Base-by-base conservation (phyloP, 2,888 invertebrate species). In the Sinhomidia bicolor region DNA sequence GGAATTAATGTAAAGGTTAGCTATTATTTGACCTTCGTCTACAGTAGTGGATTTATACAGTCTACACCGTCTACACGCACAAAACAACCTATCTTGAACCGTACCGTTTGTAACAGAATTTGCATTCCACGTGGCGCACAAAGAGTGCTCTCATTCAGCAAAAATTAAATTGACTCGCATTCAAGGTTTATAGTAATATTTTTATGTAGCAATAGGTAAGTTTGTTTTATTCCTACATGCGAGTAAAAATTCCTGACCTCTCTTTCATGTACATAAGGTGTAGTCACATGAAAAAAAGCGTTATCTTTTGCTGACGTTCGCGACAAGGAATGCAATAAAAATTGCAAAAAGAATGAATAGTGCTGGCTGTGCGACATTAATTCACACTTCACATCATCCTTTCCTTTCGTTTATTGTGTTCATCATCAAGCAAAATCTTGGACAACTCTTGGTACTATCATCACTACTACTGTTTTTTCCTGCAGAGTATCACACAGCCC, bases 321-420 rank as follows among this genome's bases (percentile, higher is more conserved):
- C 51, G 76, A 44, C 76, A 76, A 51, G 76, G n/a, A 76, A 76
- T 44, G 76, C 51, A 76, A 76, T 60, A 60, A 60, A 60, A 60
- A 60, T 60, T 60, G 26, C 60, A 54, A 26, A 26, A n/a, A 26
- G 60, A 3, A 23, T 60, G 60, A 26, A 60, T 23, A 60, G 60
- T 60, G 54, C 26, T 60, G 23, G 60, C n/a, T 60, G 60, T 60
- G 60, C 71, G 26, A 20, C 71, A 14, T 36, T 71, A 17, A 71
- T 71, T 71, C 71, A 68, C 32, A 68, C 68, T 36, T 36, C 44
- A 44, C 44, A 71, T 36, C n/a, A 26, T 60, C 26, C 60, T 60
- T 60, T 60, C 26, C 60, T 23, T 60, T 71, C 20, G 17, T 9
- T 41, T 26, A 26, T 60, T 26, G 60, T 17, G 57, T 60, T 12